Conservation (phyloP, 2,797 vertebrate genomes). For the Catharus ustulatus region DNA sequence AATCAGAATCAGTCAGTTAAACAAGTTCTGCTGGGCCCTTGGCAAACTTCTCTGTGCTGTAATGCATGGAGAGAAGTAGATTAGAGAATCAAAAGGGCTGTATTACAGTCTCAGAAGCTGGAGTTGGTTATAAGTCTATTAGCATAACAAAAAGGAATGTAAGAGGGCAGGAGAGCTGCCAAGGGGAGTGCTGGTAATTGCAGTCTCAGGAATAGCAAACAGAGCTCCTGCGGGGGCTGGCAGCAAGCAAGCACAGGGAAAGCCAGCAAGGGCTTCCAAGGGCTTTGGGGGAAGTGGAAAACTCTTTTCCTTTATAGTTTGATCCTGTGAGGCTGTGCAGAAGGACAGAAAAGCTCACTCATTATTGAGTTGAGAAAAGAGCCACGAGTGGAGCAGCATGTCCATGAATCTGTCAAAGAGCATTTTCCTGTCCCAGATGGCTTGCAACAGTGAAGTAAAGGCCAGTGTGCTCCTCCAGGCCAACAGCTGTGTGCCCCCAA, state of each 20-base stretch:
- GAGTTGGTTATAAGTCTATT: constrained; percentile 54
- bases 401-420: neutral
- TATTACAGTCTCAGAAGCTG: constrained; percentile 51
- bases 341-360: neutral
- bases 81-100: constrained; percentile 36
- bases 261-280: constrained; percentile 22
- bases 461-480: neutral
- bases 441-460: neutral
- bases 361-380: neutral
- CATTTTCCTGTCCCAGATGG: neutral
- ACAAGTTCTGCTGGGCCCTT: constrained; percentile 1
- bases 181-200: constrained; percentile 37
- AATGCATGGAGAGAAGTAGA: constrained; percentile 23
- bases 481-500: neutral
- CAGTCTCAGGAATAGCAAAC: constrained; percentile 35
- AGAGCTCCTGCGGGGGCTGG: constrained; percentile 32
- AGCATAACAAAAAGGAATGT: constrained; percentile 62
- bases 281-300: constrained; percentile 8
- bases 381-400: accelerated
- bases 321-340: neutral
- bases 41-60: neutral
- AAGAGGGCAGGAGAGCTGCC: constrained; percentile 10
- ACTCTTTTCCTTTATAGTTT: constrained; percentile 19
- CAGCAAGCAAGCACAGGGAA: neutral
- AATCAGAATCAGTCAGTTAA: constrained; percentile 44